Base-by-base conservation (phyloP, 2,113 vertebrate genomes). In the Brachyhypopomus occidentalis region DNA sequence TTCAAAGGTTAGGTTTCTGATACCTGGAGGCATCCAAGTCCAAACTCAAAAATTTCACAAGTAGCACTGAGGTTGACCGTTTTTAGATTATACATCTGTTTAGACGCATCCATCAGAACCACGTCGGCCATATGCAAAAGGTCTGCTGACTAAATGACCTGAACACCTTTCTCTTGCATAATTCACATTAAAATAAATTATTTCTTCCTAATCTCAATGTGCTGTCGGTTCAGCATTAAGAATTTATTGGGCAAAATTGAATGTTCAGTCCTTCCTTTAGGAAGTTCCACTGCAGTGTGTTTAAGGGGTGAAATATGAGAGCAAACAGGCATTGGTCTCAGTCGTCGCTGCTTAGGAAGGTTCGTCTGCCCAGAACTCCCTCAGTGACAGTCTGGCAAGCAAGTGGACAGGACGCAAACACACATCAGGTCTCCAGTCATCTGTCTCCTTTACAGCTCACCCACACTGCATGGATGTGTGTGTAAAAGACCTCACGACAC, bases 401-500 rank as follows among this genome's bases (percentile, higher is more conserved):
- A 19, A n/a, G 23, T 20, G 38, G 3, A 7, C 34, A 25, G 25
- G 27, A 64, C 14, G 64, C 41, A 64, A 64, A 56, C 59, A 55
- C 72, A 9, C 0, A 73, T 80, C 59, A 73, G 38, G 30, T 25
- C 20, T 55, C 59, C 70, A 72, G 17, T 70, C 38, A 62, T 72
- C 34, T 30, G 17, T 62, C 78, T 38, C n/a, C 23, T 72, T 27
- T 16, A 79, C 56, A 73, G 69, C 59, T 22, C 83, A 88, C 90
- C 91, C 86, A 91, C 79, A 88, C 88, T 87, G 45, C 12, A 9
- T 14, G 12, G 45, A 52, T 52, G 45, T 52, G 45, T 52, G 45
- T 90, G 91, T 85, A 83, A 89, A 89, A 87, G 83, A 23, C 81
- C 85, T 90, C 86, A 72, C 88, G 78, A 52, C 12, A 52, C 45